Base-by-base conservation (phyloP, 2,113 vertebrate species). In the Tragelaphus scriptus region DNA sequence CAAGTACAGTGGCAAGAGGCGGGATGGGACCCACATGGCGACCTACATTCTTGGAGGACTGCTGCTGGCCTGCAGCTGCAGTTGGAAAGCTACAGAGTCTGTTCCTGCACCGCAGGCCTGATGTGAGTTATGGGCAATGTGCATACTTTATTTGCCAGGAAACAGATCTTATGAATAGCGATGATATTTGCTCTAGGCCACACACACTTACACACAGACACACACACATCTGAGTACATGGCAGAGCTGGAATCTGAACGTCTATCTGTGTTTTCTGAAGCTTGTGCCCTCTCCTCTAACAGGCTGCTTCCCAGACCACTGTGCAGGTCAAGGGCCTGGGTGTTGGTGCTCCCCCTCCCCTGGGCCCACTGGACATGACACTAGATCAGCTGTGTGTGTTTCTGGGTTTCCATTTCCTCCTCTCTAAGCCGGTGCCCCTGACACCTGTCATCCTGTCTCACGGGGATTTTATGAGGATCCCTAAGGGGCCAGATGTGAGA, bases 351-450 rank as follows among this genome's bases (percentile, higher is more conserved):
- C 30, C 23, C 49, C 14, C 28, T 19, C 3, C 55, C 49, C 25
- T 4, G 0, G 3, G 26, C 80, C 32, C 9, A 3, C 51, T 7
- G 75, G 30, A 1, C 0, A 2, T 23, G 58, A 19, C 4, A 1
- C 8, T 3, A 19, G 44, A 2, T 71, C 30, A 6, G 28, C 51
- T 55, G 0, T 0, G n/a, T 25, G 5, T 13, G 23, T 10, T 44
- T 87, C 81, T 71, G 25, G 16, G 58, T 84, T 16, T 90, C 59
- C 26, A 6, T 56, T 30, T 91, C 47, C 47, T 75, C 40, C 1
- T 53, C 13, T 65, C 28, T 65, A 10, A 26, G 9, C 53, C 6
- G 25, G 63, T 28, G 15, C 55, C 4, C 7, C 55, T 11, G 5
- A 32, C 30, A 28, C 12, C 55, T 82, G 93, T n/a, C 17, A 0